A percentile compares a stretch with the other conserved stretches of the same genome.
These are phyloP conservation scores for Panagrolaimus sp. DNA, from an alignment of 1,140 invertebrate species.

Conservation along the genomic window DNA sequence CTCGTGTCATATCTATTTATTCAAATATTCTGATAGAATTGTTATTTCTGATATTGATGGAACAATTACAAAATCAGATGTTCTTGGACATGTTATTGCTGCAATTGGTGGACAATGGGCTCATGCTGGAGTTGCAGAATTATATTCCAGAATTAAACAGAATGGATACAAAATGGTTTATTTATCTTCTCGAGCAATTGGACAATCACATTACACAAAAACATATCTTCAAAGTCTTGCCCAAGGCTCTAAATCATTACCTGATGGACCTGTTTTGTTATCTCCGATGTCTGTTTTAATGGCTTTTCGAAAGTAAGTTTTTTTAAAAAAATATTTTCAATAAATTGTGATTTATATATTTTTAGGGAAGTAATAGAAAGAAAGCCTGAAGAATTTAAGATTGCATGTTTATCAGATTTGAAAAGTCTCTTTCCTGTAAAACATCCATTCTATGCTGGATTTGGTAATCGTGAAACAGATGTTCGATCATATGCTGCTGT, in stretches of 20 bases:
- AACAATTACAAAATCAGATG: conserved; percentile 98
- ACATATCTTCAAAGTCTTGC: conserved; percentile 86
- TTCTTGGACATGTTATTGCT: conserved; percentile 93
- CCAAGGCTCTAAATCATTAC: conserved; percentile 84
- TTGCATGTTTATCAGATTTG: conserved; percentile 90
- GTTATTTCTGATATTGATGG: conserved; percentile 99
- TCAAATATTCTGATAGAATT: conserved; percentile 91
- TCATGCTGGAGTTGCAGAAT: conserved; percentile 88
- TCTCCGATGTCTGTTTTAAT: conserved; percentile 95
- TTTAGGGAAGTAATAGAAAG: conserved; percentile 94
- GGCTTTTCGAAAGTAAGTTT: conserved; percentile 77
- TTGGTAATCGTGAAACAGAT: conserved; percentile 82
- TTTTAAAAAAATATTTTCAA: neutral
- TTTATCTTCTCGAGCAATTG: conserved; percentile 91
- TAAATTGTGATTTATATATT: conserved; percentile 19
- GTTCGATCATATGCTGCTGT: conserved; percentile 95
- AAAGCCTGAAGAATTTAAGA: conserved; percentile 98
- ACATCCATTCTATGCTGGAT: conserved; percentile 94
- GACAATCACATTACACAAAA: conserved; percentile 78
- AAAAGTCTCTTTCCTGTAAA: conserved; percentile 80
- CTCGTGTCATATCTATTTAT: conserved; percentile 91
- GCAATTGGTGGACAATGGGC: conserved; percentile 96
- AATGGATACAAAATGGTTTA: conserved; percentile 75
- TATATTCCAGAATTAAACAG: conserved; percentile 92
- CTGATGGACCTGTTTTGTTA: conserved; percentile 88